phyloP scores from a whole-genome alignment of 2,888 invertebrate species.

The Cylloceria caligata region DNA sequence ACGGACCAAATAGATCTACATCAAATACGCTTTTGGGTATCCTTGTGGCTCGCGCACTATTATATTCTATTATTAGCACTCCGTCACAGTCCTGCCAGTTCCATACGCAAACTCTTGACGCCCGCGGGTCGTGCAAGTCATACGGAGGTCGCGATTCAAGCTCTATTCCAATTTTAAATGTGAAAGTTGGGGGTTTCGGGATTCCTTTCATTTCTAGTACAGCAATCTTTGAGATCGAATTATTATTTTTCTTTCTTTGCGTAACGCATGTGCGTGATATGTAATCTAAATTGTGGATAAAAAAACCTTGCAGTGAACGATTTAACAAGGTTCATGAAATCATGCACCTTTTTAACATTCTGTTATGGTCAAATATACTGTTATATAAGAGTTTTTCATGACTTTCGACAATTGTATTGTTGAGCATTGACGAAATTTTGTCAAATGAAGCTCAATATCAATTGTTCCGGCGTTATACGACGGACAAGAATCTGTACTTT shows the following conservation, averaged over 20 bases:
- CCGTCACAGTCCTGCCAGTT: slow-evolving; percentile 78
- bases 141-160: not conserved
- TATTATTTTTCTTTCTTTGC: not conserved
- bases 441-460: no score
- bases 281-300: not conserved
- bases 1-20: slow-evolving; percentile 7
- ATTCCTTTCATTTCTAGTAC: not conserved
- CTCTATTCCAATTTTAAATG: not conserved
- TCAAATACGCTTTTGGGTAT: slow-evolving; percentile 16
- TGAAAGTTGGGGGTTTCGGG: not conserved
- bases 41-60: slow-evolving; percentile 37
- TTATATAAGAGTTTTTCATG: no score
- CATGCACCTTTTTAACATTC: no score
- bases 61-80: slow-evolving; percentile 80
- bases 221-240: not conserved
- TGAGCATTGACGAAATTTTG: no score
- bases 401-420: no score
- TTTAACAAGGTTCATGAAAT: no score
- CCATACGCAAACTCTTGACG: slow-evolving; percentile 71
- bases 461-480: no score
- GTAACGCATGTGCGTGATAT: not conserved
- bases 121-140: slow-evolving; percentile 40
- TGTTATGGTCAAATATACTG: no score
- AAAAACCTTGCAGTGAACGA: no score
- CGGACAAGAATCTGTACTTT: no score